Conservation (phyloP, 2,797 vertebrate genomes). For the Scyliorhinus canicula region DNA sequence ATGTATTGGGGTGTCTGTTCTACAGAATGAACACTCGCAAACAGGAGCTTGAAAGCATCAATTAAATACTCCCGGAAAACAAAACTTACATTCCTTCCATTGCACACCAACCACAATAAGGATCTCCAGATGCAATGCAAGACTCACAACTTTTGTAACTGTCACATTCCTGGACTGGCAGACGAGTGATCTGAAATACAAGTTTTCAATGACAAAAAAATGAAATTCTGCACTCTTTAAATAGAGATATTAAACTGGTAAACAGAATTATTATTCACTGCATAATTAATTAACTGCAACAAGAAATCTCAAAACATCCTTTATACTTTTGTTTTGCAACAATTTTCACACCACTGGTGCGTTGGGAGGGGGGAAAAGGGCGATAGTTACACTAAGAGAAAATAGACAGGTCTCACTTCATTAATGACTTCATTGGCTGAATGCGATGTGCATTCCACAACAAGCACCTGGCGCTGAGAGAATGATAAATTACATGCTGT, state of each 20-base stretch:
- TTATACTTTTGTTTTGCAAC: background rate
- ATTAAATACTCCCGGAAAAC: no score
- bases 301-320: background rate
- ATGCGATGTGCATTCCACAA: background rate
- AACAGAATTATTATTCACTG: background rate
- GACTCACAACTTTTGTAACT: constrained; percentile 68
- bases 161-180: constrained; percentile 81
- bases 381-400: background rate
- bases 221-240: constrained; percentile 48
- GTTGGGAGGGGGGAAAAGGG: background rate
- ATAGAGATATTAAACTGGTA: constrained; percentile 40
- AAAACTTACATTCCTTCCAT: constrained; percentile 76
- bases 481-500: background rate
- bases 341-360: background rate
- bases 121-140: constrained; percentile 74
- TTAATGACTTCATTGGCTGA: background rate
- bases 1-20: no score
- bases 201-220: constrained; percentile 35
- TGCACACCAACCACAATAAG: constrained; percentile 96
- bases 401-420: background rate
- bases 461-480: background rate
- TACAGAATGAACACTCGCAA: background rate
- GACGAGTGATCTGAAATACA: constrained; percentile 69
- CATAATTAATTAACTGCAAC: background rate
- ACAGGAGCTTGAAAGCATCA: background rate